Conservation (phyloP, 2,888 invertebrate species). For the Amphipyra berbera region DNA sequence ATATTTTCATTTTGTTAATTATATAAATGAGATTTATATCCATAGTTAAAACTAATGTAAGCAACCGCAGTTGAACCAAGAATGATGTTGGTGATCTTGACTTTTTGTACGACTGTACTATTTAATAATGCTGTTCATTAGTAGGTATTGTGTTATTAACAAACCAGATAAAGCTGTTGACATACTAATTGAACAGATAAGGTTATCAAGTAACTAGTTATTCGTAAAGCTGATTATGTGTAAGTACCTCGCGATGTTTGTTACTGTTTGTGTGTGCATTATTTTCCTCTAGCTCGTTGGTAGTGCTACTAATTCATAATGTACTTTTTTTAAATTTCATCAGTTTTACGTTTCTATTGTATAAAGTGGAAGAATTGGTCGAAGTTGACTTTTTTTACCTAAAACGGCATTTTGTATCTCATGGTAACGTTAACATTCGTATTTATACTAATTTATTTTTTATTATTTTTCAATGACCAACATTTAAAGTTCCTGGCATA, state of each 20-base stretch:
- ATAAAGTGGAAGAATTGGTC: conserved; percentile 24
- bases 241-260: conserved; percentile 43
- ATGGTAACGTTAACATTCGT: conserved; percentile 10
- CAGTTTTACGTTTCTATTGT: conserved; percentile 7
- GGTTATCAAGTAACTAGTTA: conserved; percentile 74
- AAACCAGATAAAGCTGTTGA: conserved; percentile 83
- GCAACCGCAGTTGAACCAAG: conserved; percentile 1
- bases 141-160: conserved; percentile 74
- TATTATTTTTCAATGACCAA: too few species aligned
- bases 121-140: conserved; percentile 61
- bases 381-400: neutral
- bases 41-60: conserved; percentile 13
- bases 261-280: conserved; percentile 49
- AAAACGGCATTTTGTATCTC: neutral
- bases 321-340: conserved; percentile 8
- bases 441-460: neutral
- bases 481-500: too few species aligned
- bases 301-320: conserved; percentile 24
- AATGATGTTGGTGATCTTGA: conserved; percentile 30
- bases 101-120: conserved; percentile 63
- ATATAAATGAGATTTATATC: conserved; percentile 16
- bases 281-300: conserved; percentile 40
- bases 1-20: conserved; percentile 27
- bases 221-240: conserved; percentile 56
- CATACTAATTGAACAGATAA: conserved; percentile 84